Evolutionary conservation across 2,797 vertebrate species (phyloP), one percentile per base, ranked within the genome.

Genomic region (Austrolebias charrua): DNA sequence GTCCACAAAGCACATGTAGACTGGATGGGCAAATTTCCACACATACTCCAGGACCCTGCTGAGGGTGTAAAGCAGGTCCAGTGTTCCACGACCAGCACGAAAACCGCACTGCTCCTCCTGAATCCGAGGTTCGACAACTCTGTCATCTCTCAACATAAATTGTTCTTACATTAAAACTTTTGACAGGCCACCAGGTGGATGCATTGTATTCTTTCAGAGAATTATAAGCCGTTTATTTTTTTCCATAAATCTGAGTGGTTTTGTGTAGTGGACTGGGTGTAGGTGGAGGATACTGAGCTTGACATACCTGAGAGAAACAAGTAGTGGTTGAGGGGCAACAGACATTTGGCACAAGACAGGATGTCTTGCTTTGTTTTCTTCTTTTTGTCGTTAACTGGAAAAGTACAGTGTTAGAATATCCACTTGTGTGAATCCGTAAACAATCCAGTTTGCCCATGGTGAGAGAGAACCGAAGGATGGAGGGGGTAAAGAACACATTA

Each of bases 391-490:
- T 82, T 64, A 72, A 85, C 63, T 88, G 66, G 79, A 88, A 83
- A 84, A 89, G 60, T 84, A 86, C 79, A 74, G 60, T 72, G 71
- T 82, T 78, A n/a, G 40, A 60, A 63, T 75, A 69, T 75, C 81
- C 60, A 48, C 73, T 66, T 67, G 40, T 70, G 71, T 75, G 58
- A 78, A 74, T 18, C 61, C 73, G 79, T 88, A 76, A 79, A 69
- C 58, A 67, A 71, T 66, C 75, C 65, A 67, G 54, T 69, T 68
- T 56, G 55, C 57, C 55, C 29, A 51, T 71, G 55, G 54, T 72
- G 71, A 59, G 69, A 77, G 71, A 74, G 48, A 79, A 64, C 55
- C 55, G 18, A 59, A 35, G 29, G 53, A 63, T n/a, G 64, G 78
- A 60, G 79, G 68, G 82, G 63, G 49, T 29, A 51, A 63, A 55